These are phyloP conservation scores for Zaprionus africanus DNA, from an alignment of 1,140 invertebrate species.

Conservation along the genomic window DNA sequence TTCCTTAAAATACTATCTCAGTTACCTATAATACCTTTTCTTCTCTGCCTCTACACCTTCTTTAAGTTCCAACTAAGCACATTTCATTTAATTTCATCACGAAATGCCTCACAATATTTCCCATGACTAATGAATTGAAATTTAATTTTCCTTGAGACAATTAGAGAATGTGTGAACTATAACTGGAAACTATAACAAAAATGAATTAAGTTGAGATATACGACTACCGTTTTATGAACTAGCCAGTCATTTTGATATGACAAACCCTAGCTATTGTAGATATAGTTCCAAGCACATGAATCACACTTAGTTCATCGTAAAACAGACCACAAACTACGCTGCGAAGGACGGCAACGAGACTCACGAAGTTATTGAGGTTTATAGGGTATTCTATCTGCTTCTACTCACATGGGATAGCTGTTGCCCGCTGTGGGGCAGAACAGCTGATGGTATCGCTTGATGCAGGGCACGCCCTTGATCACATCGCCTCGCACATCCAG, in stretches of 20 bases:
- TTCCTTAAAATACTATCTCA: too few species aligned
- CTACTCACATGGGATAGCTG: conserved; percentile 94
- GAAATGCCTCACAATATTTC: not conserved
- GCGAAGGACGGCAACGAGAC: conserved; percentile 17
- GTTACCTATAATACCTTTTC: too few species aligned
- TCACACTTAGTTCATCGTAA: conserved; percentile 17
- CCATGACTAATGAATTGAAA: not conserved
- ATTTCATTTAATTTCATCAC: not conserved
- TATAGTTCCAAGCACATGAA: conserved; percentile 8
- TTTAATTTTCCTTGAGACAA: conserved; percentile 5
- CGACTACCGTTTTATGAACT: conserved; percentile 2
- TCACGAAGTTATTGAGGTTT: conserved; percentile 19
- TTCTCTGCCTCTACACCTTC: not conserved
- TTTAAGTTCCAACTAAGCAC: not conserved
- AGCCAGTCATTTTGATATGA: conserved; percentile 17
- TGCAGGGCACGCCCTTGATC: conserved; percentile 93
- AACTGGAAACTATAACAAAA: conserved; percentile 8
- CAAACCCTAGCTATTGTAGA: not conserved
- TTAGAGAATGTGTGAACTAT: conserved; percentile 7
- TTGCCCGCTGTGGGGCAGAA: conserved; percentile 96
- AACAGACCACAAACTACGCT: conserved; percentile 22
- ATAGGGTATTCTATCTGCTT: not conserved
- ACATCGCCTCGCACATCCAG: conserved; percentile 93
- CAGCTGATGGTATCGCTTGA: conserved; percentile 94
- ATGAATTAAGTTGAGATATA: conserved; percentile 1